Base-by-base conservation (phyloP, 2,888 invertebrate genomes). In the Resseliella maxima region DNA sequence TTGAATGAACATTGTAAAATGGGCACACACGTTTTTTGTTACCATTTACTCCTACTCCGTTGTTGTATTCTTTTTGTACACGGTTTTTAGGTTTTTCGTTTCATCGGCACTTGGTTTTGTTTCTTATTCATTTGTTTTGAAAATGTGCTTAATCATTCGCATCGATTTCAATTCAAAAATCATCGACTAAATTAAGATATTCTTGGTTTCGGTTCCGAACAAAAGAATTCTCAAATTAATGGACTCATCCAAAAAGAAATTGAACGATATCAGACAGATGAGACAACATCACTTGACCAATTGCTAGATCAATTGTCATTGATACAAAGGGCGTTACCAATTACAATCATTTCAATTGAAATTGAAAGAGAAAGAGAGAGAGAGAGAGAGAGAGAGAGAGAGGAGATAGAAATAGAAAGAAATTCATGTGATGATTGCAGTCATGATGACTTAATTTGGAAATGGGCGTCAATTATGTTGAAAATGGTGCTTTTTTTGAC, bases 131-230 rank as follows among this genome's bases (percentile, higher is more conserved):
- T 18, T 27, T 6, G 3, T 64, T 64, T 8, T 15, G n/a, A 72
- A 31, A 72, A 59, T 36, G 35, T 83, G 83, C 83, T 83, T 36
- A 83, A 83, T 83, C 83, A 83, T n/a, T 38, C 83, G 83, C 36
- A 83, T 83, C 83, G 83, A 83, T 83, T 83, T 83, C 83, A 38
- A 83, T 38, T 36, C 38, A 1, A 83, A 6, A 81, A 38, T 83
- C 6, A 36, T 6, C 36, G 83, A 24, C 38, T 38, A 38, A 38
- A 83, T 83, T 83, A 83, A 83, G 83, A 83, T 83, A 38, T 83
- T 83, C 38, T 24, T 38, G 38, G 18, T 72, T 15, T 31, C 21
- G 41, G 15, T 18, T 15, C n/a, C 83, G 24, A 83, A 83, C 83
- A 83, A 83, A 21, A 83, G 38, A 10, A n/a, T n/a, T 2, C 31